Percentiles rank a stretch among this genome's conserved stretches.
Evolutionary conservation across 2,797 vertebrate species (phyloP).

Genomic region (Sebastes oblongus): DNA sequence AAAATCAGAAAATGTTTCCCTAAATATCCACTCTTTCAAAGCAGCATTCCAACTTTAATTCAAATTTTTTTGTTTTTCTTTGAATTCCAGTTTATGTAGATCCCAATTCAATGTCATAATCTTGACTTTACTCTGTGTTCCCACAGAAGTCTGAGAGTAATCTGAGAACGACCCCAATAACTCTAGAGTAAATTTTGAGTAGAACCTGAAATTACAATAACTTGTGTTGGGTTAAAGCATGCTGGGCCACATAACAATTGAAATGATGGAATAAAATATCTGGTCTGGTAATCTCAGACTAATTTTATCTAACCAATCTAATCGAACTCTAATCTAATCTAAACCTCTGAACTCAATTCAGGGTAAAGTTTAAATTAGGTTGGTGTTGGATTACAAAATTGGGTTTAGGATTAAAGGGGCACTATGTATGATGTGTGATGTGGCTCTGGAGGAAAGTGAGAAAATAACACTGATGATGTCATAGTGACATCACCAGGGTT

Average conservation of each 20-base stretch:
- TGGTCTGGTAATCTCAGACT: neutral
- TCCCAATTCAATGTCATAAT: neutral
- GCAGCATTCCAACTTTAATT: neutral
- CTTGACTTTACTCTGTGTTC: neutral
- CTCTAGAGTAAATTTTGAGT: neutral
- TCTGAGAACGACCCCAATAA: neutral
- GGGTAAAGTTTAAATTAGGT: neutral
- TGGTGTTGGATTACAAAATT: no score
- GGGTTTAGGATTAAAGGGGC: no score
- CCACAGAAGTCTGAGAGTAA: neutral
- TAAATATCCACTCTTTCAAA: neutral
- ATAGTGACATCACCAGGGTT: no score
- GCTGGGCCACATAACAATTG: neutral
- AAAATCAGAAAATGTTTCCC: neutral
- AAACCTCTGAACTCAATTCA: no score
- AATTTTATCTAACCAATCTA: neutral
- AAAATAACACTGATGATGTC: no score
- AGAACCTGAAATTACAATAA: neutral
- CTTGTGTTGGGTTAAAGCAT: neutral
- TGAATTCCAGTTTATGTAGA: neutral
- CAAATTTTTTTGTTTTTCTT: neutral
- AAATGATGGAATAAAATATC: neutral
- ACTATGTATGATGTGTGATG: no score
- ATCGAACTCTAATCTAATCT: neutral
- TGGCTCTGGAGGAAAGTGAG: no score